These are phyloP conservation scores for Drosophila bifasciata DNA, from an alignment of 1,140 invertebrate genomes.

Conservation along the genomic window DNA sequence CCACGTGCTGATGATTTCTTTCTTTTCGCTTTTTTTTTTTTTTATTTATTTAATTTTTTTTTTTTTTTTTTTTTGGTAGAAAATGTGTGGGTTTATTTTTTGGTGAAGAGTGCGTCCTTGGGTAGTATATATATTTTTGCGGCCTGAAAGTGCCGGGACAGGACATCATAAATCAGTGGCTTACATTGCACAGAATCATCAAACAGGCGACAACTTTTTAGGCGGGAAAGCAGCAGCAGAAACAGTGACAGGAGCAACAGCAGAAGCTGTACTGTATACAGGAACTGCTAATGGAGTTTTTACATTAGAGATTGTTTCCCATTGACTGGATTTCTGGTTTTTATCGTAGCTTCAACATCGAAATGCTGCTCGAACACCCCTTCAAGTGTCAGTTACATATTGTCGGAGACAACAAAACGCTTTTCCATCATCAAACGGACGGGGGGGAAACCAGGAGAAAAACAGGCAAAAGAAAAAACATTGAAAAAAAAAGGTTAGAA, in stretches of 20 bases:
- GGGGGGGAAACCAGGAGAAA: conserved; percentile 14
- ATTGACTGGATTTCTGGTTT: conserved; percentile 39
- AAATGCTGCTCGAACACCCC: conserved; percentile 76
- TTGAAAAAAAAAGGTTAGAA: conserved; percentile 65
- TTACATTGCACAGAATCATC: conserved; percentile 83
- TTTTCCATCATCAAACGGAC: conserved; percentile 65
- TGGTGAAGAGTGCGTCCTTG: conserved; percentile 56
- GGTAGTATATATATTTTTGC: conserved; percentile 51
- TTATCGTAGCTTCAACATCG: conserved; percentile 66
- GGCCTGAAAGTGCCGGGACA: conserved; percentile 36
- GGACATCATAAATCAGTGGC: conserved; percentile 79
- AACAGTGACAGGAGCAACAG: conserved; percentile 21
- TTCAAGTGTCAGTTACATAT: conserved; percentile 82
- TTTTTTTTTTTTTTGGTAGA: conserved; percentile 47
- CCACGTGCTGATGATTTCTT: conserved; percentile 65
- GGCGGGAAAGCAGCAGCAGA: conserved; percentile 16
- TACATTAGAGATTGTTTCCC: conserved; percentile 71
- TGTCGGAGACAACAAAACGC: conserved; percentile 78
- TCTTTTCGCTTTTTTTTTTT: conserved; percentile 14
- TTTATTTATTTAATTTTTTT: conserved; percentile 8
- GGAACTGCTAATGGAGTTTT: conserved; percentile 77
- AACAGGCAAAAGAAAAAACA: conserved; percentile 12
- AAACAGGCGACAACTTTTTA: conserved; percentile 71
- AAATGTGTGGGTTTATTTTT: conserved; percentile 51
- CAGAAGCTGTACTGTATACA: conserved; percentile 29